A percentile compares a stretch with the other conserved stretches of the same genome.
Conservation (phyloP, 2,797 vertebrate genomes). For the Pogoniulus pusillus region DNA sequence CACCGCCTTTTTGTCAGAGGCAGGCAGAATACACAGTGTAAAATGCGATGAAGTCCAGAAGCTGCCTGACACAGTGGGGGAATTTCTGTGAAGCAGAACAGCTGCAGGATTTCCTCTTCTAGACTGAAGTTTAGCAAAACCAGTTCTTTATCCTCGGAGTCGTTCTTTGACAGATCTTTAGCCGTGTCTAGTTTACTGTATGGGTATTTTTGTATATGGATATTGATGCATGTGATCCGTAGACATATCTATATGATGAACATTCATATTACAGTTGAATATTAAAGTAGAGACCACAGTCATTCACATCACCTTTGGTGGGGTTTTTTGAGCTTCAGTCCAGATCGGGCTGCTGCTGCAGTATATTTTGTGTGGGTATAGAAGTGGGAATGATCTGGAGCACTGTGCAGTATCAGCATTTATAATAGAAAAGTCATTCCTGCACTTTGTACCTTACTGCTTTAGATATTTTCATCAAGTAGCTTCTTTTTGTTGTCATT, state of each 20-base stretch:
- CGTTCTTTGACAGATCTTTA: background rate
- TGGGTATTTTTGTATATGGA: background rate
- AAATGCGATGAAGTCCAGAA: background rate
- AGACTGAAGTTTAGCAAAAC: background rate
- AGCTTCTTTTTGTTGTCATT: background rate
- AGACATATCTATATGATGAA: background rate
- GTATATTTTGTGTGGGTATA: background rate
- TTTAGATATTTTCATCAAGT: background rate
- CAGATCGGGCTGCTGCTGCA: background rate
- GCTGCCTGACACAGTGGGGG: background rate
- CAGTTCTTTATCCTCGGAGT: background rate
- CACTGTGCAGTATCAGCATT: background rate
- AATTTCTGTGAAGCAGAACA: background rate
- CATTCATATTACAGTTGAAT: background rate
- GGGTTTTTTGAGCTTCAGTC: background rate
- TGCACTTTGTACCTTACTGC: background rate
- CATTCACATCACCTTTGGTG: background rate
- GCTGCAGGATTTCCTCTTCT: background rate
- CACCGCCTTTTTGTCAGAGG: background rate
- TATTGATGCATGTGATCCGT: background rate
- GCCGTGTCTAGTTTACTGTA: background rate
- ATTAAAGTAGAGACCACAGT: conserved; percentile 6
- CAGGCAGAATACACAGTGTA: background rate
- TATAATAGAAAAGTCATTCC: background rate
- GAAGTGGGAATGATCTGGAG: background rate